Conservation (phyloP, 2,888 invertebrate genomes). For the Deladenus siricidicola region DNA sequence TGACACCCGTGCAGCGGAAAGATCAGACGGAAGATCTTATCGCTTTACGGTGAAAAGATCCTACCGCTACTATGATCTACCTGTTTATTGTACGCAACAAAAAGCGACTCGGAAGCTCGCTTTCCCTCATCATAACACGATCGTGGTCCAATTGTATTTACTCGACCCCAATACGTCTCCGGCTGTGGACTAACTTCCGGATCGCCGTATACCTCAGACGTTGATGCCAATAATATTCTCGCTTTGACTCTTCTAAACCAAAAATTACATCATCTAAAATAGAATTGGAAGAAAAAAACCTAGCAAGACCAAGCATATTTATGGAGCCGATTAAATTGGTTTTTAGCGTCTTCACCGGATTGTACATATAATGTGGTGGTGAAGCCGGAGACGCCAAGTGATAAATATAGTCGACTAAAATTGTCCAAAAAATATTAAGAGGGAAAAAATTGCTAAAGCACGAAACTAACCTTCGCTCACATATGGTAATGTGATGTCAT, state of each 20-base stretch:
- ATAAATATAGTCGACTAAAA: constrained; percentile 69
- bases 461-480: constrained; percentile 73
- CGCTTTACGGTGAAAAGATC: too few relatives aligned
- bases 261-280: not conserved
- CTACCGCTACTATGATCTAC: too few relatives aligned
- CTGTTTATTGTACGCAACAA: constrained; percentile 88
- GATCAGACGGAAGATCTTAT: too few relatives aligned
- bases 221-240: constrained; percentile 71
- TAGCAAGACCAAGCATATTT: constrained; percentile 57
- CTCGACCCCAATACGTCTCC: constrained; percentile 90
- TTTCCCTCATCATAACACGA: constrained; percentile 99
- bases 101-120: constrained; percentile 86
- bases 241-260: constrained; percentile 49
- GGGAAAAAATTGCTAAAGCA: not conserved
- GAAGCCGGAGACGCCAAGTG: constrained; percentile 97
- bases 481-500: constrained; percentile 93
- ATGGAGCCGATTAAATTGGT: constrained; percentile 83
- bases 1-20: too few relatives aligned
- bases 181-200: constrained; percentile 89
- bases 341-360: constrained; percentile 98
- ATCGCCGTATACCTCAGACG: constrained; percentile 97
- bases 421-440: not conserved
- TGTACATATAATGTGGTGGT: constrained; percentile 98
- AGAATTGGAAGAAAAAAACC: constrained; percentile 21
- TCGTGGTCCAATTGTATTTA: constrained; percentile 80